Base-by-base conservation (phyloP, 53 echinoderm and acorn worm genomes). In the Echinometra lucunter region DNA sequence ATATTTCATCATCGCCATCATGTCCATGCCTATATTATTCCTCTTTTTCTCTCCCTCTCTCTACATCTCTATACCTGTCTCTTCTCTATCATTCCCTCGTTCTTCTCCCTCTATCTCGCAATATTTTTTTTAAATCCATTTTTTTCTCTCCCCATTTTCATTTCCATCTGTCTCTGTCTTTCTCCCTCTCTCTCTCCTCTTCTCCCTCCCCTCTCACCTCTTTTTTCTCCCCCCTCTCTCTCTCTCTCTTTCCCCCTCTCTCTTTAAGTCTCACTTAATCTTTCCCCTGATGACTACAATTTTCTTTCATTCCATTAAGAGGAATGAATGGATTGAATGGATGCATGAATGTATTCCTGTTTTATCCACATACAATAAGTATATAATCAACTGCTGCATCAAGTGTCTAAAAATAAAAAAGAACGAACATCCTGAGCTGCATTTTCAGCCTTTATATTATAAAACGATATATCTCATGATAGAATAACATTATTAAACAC, bases 371-470 rank as follows among this genome's bases (percentile, higher is more conserved):
- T 0, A 23, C 23, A 63, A 25, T 0, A 25, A 63, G 19, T 25
- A 63, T 21, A 63, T 4, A 63, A 4, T 23, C 21, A 63, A 25
- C 23, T 63, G 1, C 4, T 63, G 60, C 5, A 60, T 1, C 23
- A 60, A 4, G 3, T 63, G n/a, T n/a, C n/a, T n/a, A n/a, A 53
- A 53, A 0, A 53, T 13, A 53, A 53, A 2, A 53, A 6, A 63
- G 25, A 25, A 63, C 19, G 4, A 63, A 63, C 25, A 63, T 83
- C 45, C 45, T 13, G 72, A 72, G 35, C 35, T 72, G 72, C 72
- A 32, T 72, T 72, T 72, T 72, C 72, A 72, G 35, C 72, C 72
- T 72, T 72, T 72, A 72, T 72, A 27, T 28, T 35, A 72, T 32
- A n/a, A 72, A 72, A 72, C 13, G 72, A 72, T 72, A 72, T 28